Base-by-base conservation (phyloP, 1,140 invertebrate species). In the Drosophila simulans region DNA sequence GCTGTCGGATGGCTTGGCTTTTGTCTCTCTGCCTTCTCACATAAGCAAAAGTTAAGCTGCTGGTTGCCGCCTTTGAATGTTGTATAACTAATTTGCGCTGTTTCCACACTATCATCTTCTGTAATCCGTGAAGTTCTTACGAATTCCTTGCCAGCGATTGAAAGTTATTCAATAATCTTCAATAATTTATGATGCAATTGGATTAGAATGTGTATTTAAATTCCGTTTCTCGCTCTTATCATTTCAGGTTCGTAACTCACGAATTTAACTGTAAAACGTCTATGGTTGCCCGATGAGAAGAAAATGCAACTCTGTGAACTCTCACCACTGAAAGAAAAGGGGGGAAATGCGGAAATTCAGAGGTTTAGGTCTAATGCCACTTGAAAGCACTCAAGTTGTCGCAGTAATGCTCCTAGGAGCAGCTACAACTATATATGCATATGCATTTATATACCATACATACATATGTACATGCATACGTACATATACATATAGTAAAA, bases 361-460 rank as follows among this genome's bases (percentile, higher is more conserved):
- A 22, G 13, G 15, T 11, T 48, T 65, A 12, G 25, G 35, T 49
- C 35, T 27, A 34, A n/a, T 60, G 42, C 12, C 34, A 51, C 45
- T 68, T 68, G 20, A 65, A 65, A 68, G 64, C 39, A 20, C 64
- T 68, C 48, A 52, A 68, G 37, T 65, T 37, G 27, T 25, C 60
- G 48, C 42, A 46, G 64, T 49, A 64, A 64, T 65, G 45, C 45
- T 65, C 43, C 51, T n/a, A 45, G 37, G 17, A 27, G 51, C 59
- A 37, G 22, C 43, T 31, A 31, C 59, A 37, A 15, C 43, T 10
- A 31, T 31, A 10, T 31, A 43, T 39, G 31, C 57, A 46, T 20
- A 22, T 31, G 48, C 27, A 40, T 35, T 64, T 37, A 60, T 62
- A 31, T 27, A 39, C 8, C 27, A 22, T 22, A 22, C 20, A 22